Conservation (phyloP, 2,113 vertebrate genomes). For the Festucalex cinctus region DNA sequence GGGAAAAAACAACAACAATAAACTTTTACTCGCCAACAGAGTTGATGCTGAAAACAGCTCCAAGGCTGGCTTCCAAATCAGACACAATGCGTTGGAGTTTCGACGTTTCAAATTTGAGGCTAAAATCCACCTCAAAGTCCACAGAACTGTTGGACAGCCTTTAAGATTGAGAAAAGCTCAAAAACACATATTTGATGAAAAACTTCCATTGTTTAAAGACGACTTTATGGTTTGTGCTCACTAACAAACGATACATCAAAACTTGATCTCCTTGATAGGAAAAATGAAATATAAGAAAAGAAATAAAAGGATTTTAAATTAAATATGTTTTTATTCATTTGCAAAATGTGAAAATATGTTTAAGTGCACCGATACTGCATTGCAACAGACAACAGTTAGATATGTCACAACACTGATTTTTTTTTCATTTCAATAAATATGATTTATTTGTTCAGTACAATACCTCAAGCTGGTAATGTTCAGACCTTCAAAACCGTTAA, state of each 20-base stretch:
- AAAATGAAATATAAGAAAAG: no score
- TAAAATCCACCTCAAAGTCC: background rate
- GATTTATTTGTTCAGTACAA: background rate
- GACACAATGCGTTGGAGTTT: background rate
- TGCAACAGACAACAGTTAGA: no score
- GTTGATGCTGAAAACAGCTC: background rate
- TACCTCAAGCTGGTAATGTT: background rate
- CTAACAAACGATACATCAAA: no score
- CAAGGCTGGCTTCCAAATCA: background rate
- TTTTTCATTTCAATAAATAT: background rate
- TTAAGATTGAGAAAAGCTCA: background rate
- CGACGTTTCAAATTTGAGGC: background rate
- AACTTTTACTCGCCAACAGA: background rate
- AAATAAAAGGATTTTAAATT: no score
- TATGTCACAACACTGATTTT: background rate
- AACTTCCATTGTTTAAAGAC: no score
- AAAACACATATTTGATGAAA: background rate
- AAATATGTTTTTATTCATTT: no score
- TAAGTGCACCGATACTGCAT: no score
- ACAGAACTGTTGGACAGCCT: background rate
- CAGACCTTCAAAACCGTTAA: background rate
- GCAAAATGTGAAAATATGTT: no score
- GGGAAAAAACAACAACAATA: background rate
- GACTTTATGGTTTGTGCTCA: no score
- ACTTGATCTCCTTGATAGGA: no score